A percentile compares a stretch with the other conserved stretches of the same genome.
Evolutionary conservation across 2,113 vertebrate genomes (phyloP).

Genomic region (Pelobates fuscus): DNA sequence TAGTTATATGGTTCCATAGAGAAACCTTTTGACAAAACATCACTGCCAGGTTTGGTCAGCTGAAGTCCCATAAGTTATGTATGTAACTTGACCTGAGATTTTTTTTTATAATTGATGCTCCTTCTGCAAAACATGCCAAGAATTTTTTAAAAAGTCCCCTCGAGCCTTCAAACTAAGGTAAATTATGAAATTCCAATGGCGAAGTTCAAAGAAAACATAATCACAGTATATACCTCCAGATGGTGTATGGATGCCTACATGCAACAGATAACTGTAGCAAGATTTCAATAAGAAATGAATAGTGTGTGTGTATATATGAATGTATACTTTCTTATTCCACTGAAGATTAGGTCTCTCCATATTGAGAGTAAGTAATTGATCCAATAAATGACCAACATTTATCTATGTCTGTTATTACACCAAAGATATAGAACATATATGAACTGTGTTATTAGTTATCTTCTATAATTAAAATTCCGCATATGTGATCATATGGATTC

Average conservation of each 20-base stretch:
- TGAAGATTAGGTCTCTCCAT: background rate
- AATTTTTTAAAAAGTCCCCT: slow-evolving; percentile 45
- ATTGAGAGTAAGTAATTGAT: slow-evolving; percentile 2
- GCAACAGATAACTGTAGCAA: slow-evolving; percentile 23
- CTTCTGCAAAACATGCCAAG: slow-evolving; percentile 34
- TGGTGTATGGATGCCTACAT: slow-evolving; percentile 28
- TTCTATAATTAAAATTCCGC: too few species aligned
- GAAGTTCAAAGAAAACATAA: slow-evolving; percentile 38
- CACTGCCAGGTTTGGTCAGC: slow-evolving; percentile 10
- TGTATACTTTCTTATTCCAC: slow-evolving; percentile 2
- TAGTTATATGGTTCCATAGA: too few species aligned
- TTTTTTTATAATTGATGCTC: slow-evolving; percentile 35
- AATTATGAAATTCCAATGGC: slow-evolving; percentile 47
- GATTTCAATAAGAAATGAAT: slow-evolving; percentile 9
- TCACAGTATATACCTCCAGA: slow-evolving; percentile 28
- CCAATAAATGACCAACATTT: background rate
- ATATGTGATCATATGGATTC: too few species aligned
- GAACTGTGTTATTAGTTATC: too few species aligned
- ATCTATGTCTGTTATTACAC: background rate
- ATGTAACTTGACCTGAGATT: slow-evolving; percentile 21
- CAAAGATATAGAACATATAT: too few species aligned
- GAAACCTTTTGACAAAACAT: too few species aligned
- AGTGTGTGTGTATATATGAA: background rate
- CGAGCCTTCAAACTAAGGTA: slow-evolving; percentile 42
- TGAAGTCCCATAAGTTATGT: slow-evolving; percentile 23